A percentile compares a stretch with the other conserved stretches of the same genome.
Evolutionary conservation across 2,113 vertebrate species (phyloP).

Genomic region (Stigmatopora argus): DNA sequence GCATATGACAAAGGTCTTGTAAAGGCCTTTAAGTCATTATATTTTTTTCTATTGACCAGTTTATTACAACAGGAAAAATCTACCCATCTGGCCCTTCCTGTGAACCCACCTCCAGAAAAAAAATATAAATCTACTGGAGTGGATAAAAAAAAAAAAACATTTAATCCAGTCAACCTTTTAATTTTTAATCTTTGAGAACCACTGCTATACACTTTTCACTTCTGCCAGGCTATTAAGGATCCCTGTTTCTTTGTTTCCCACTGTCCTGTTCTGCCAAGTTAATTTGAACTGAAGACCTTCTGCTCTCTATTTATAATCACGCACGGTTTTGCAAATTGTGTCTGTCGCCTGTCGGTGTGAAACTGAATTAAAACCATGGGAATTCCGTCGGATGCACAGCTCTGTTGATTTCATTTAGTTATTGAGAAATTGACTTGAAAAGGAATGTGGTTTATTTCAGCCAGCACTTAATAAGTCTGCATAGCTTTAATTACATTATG

Average conservation of each 20-base stretch:
- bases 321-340: background rate
- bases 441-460: background rate
- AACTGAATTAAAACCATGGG: background rate
- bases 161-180: no score
- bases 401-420: background rate
- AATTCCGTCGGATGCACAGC: background rate
- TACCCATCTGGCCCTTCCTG: no score
- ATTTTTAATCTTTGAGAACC: no score
- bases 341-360: background rate
- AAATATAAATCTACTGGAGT: no score
- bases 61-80: no score
- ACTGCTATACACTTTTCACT: background rate
- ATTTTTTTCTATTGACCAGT: no score
- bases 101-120: no score
- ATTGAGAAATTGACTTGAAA: background rate
- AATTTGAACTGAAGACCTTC: slow-evolving; percentile 27
- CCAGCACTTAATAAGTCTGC: background rate
- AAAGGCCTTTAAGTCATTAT: no score
- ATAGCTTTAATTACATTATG: no score
- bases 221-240: slow-evolving; percentile 2
- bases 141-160: no score
- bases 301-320: slow-evolving; percentile 18
- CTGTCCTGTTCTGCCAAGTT: background rate
- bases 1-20: no score
- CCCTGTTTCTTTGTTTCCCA: slow-evolving; percentile 1